Base-by-base conservation (phyloP, 2,888 invertebrate genomes). In the Fragum fragum region DNA sequence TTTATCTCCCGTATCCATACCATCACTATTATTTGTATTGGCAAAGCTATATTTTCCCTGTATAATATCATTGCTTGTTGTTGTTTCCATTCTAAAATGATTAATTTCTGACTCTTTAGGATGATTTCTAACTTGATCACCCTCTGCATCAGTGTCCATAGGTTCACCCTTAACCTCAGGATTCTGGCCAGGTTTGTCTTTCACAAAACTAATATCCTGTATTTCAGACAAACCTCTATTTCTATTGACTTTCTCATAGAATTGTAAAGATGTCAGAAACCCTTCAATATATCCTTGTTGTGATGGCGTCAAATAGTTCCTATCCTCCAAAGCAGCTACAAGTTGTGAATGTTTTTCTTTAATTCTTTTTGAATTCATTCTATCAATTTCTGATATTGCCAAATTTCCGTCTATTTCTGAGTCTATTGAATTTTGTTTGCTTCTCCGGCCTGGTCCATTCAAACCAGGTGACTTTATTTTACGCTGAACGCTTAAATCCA, bases 261-360 rank as follows among this genome's bases (percentile, higher is more conserved):
- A 47, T 14, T 47, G 14, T 47, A 47, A 14, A n/a, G 14, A 14
- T 47, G 47, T 9, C n/a, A 47, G 14, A 57, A 57, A 57, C 3
- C 57, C 28, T 23, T 57, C 26, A 28, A 21, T 9, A 28, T 57
- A 57, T 21, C 28, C n/a, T n/a, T 28, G n/a, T 14, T 47, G 42
- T 11, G 26, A 36, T 11, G 18, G 11, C 23, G 28, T 68, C n/a
- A 42, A 61, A 32, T n/a, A n/a, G 21, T 73, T 63, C 32, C 55
- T 76, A 18, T 74, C 68, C 72, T 83, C 76, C 32, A 83, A 73
- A 9, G 83, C 83, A 18, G 83, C 83, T 6, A 83, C 70, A 16
- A 83, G 32, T 26, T 76, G 73, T 14, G 79, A 69, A 76, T 83
- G 83, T 21, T 77, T 83, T 39, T 83, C 77, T 26, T 76, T 83